phyloP scores from a whole-genome alignment of 2,888 invertebrate genomes.

The Cephus runcator region DNA sequence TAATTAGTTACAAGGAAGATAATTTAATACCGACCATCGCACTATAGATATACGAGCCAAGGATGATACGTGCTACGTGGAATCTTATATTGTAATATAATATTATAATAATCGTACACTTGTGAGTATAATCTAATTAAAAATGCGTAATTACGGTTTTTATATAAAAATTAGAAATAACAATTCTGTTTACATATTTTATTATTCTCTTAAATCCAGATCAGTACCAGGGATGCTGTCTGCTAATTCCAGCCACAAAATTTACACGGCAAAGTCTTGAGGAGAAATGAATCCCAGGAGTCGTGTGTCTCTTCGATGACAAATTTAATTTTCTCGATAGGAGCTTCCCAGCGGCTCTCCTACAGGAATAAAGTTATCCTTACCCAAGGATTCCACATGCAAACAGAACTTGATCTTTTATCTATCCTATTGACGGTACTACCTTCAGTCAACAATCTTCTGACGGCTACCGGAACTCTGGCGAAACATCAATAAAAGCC shows the following conservation, averaged over 20 bases:
- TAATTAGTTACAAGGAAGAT: background rate
- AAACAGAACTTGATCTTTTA: background rate
- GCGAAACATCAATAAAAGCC: background rate
- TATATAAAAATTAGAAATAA: background rate
- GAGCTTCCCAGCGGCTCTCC: background rate
- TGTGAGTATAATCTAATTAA: background rate
- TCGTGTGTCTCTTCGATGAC: background rate
- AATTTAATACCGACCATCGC: background rate
- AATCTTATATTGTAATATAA: background rate
- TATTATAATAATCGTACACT: background rate
- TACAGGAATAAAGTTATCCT: background rate
- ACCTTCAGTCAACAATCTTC: background rate
- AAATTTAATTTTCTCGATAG: background rate
- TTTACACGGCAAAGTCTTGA: background rate
- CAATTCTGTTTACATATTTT: background rate
- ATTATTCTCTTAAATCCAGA: too few species aligned
- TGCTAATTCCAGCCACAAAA: background rate
- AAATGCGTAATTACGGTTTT: background rate
- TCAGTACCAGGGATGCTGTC: background rate
- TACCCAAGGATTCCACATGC: background rate
- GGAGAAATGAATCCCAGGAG: background rate
- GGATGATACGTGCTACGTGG: background rate
- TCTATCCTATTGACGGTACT: background rate
- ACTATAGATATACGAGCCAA: background rate
- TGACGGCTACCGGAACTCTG: background rate